A percentile compares a stretch with the other conserved stretches of the same genome.
phyloP scores from a whole-genome alignment of 2,113 vertebrate genomes.

The Glaucidium brasilianum region DNA sequence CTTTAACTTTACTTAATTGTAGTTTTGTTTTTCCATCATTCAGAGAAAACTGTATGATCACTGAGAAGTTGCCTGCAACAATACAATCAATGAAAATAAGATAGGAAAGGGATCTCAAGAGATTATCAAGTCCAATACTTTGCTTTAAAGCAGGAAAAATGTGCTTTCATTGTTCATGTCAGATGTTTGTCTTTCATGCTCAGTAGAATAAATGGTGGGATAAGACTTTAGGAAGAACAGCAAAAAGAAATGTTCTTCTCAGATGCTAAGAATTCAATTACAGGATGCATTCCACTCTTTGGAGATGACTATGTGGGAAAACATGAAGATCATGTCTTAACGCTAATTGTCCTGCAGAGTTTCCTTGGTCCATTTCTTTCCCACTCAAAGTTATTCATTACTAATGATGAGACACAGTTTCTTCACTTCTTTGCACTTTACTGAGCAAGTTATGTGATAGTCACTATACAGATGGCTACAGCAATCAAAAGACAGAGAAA shows the following conservation, averaged over 20 bases:
- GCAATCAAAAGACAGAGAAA: not conserved
- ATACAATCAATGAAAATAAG: not conserved
- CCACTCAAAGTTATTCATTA: not conserved
- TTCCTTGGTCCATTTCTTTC: not conserved
- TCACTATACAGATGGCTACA: not conserved
- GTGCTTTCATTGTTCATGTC: not conserved
- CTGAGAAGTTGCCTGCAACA: not conserved
- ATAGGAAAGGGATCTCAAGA: not conserved
- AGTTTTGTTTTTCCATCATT: not conserved
- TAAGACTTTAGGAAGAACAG: not conserved
- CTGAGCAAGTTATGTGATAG: not conserved
- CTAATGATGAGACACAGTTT: not conserved
- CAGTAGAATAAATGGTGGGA: not conserved
- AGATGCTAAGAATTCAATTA: not conserved
- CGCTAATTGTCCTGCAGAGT: not conserved
- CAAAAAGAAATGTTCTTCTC: not conserved
- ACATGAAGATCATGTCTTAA: not conserved
- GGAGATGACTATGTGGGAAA: not conserved
- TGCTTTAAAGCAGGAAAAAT: not conserved
- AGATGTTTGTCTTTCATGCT: not conserved
- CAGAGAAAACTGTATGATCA: not conserved
- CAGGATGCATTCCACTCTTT: not conserved
- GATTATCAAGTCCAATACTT: not conserved
- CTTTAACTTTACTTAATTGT: not conserved
- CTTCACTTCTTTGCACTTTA: not conserved